These are phyloP conservation scores for Lathamus discolor DNA, from an alignment of 2,113 vertebrate genomes.

Conservation along the genomic window DNA sequence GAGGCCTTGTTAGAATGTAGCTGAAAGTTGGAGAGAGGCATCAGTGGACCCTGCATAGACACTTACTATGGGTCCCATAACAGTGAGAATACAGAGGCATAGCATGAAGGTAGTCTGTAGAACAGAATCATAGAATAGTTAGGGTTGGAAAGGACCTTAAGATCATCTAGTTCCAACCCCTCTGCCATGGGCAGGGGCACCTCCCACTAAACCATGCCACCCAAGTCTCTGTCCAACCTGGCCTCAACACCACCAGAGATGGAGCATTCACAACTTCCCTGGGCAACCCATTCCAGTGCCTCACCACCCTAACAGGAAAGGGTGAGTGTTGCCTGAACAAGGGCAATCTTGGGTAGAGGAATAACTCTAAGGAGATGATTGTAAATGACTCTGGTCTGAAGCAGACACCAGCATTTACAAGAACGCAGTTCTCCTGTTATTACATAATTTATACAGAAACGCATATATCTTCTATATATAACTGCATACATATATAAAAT, in stretches of 20 bases:
- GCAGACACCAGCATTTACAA: not conserved
- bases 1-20: not conserved
- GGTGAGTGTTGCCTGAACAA: not conserved
- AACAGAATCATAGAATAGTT: no score
- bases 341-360: not conserved
- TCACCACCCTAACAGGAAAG: no score
- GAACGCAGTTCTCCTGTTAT: not conserved
- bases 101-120: no score
- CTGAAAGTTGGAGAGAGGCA: not conserved
- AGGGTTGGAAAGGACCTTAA: no score
- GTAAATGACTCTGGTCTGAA: not conserved
- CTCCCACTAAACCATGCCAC: no score
- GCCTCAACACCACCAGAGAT: no score
- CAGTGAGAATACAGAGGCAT: fast-evolving
- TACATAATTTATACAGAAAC: not conserved
- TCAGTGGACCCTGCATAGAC: not conserved
- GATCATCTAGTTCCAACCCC: no score
- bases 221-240: no score
- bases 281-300: no score
- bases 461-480: fast-evolving
- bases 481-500: not conserved
- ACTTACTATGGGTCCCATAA: not conserved
- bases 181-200: no score
- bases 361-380: not conserved
- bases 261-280: no score